Conservation (phyloP, 1,140 invertebrate genomes). For the Streblospio benedicti region DNA sequence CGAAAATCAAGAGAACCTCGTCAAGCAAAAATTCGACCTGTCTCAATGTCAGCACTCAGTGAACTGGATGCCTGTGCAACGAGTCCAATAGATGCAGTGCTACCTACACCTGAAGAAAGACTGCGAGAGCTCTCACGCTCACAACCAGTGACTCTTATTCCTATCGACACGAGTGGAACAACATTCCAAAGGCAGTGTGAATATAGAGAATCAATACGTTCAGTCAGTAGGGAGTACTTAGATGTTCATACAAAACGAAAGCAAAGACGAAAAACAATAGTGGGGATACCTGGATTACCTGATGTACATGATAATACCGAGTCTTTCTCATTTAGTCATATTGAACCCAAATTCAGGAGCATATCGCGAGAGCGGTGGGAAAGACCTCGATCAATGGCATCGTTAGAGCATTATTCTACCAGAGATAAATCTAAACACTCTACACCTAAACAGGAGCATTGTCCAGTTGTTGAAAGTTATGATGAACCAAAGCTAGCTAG, state of each 20-base stretch:
- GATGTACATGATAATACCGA: neutral
- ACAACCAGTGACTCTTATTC: neutral
- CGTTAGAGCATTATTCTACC: neutral
- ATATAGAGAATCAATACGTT: constrained; percentile 6
- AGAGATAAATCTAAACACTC: no score
- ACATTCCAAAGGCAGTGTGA: constrained; percentile 7
- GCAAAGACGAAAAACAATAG: neutral
- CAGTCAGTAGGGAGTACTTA: neutral
- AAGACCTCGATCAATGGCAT: neutral
- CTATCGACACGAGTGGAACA: neutral
- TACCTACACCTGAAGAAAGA: neutral
- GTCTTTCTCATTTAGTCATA: neutral
- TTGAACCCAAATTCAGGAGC: neutral
- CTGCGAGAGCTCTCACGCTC: neutral
- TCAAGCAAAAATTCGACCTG: no score
- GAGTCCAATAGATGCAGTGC: no score
- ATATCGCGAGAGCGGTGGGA: neutral
- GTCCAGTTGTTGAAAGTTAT: neutral
- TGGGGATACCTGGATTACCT: neutral
- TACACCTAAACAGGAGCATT: neutral
- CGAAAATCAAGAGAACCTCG: no score
- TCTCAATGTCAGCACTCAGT: no score
- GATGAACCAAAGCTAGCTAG: neutral
- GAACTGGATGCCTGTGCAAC: no score
- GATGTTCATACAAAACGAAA: neutral